Percentiles rank a stretch among this genome's conserved stretches.
These are phyloP conservation scores for Mormyrus proboscirostris DNA, from an alignment of 2,797 vertebrate species.

Conservation along the genomic window DNA sequence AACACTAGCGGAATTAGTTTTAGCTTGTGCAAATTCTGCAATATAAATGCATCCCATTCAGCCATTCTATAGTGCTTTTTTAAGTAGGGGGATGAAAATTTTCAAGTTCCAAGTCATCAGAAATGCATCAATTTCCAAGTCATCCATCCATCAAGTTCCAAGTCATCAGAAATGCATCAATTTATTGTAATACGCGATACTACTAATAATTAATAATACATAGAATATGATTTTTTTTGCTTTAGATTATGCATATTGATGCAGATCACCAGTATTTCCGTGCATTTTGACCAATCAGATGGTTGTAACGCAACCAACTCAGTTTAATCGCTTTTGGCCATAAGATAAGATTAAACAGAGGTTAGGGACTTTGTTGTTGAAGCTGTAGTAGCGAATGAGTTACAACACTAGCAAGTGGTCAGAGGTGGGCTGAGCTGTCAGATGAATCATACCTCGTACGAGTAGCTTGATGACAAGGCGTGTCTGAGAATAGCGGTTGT, in stretches of 20 bases:
- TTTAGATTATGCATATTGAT: background rate
- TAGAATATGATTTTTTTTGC: background rate
- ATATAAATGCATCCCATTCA: background rate
- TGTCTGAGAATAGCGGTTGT: background rate
- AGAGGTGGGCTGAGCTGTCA: background rate
- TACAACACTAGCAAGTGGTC: background rate
- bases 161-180: background rate
- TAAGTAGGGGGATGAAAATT: background rate
- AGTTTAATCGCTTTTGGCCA: background rate
- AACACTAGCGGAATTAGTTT: background rate
- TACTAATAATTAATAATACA: background rate
- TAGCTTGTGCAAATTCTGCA: background rate
- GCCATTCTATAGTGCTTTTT: background rate
- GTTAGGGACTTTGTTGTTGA: background rate
- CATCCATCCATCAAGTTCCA: background rate
- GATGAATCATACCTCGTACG: background rate
- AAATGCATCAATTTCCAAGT: background rate
- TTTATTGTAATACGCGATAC: background rate
- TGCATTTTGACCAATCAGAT: background rate
- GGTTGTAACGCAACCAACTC: background rate
- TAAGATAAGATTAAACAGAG: background rate
- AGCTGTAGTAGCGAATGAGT: background rate
- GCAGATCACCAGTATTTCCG: background rate
- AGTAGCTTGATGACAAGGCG: background rate
- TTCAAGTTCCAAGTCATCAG: background rate